Base-by-base conservation (phyloP, 2,888 invertebrate genomes). In the Luperina testacea region DNA sequence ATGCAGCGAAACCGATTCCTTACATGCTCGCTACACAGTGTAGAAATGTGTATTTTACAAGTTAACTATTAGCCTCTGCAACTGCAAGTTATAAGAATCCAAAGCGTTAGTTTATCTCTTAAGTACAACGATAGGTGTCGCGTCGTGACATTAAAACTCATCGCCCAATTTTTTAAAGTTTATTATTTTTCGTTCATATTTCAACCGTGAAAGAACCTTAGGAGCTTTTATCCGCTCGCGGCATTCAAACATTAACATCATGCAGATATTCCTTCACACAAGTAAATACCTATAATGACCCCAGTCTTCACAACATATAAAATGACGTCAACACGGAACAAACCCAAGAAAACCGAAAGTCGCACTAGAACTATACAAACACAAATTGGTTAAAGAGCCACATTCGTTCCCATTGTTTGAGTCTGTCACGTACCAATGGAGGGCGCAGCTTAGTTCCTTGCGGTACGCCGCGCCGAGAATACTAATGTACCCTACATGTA, bases 401-500 rank as follows among this genome's bases (percentile, higher is more conserved):
- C 69, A 87, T 80, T 57, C 27, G 87, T 87, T 68, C 74, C 75
- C 81, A 85, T 85, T 85, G 85, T 85, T 75, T 64, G 87, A 51
- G 61, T 71, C 32, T 68, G 80, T 85, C 89, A 84, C 87, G 85
- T 83, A 67, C 73, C 77, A 89, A 90, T 90, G 86, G 87, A 89
- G 90, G 91, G 87, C 90, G 83, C 83, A 82, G 77, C 82, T 80
- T 77, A 84, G 81, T 86, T 85, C 87, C 90, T 89, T 87, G 83
- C 83, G 87, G 77, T 57, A 77, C 57, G 65, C 78, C 80, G 76
- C 65, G 71, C 64, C 59, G 72, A 63, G 90, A 84, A 90, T 90
- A 78, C 78, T 86, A 89, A 90, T 89, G 72, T 67, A 72, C 57
- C 48, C 13, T 57, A 38, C 64, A 77, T 65, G 73, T 77, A 82